Percentiles rank a stretch among this genome's conserved stretches.
Evolutionary conservation across 2,113 vertebrate genomes (phyloP).

Genomic region (Lota lota): DNA sequence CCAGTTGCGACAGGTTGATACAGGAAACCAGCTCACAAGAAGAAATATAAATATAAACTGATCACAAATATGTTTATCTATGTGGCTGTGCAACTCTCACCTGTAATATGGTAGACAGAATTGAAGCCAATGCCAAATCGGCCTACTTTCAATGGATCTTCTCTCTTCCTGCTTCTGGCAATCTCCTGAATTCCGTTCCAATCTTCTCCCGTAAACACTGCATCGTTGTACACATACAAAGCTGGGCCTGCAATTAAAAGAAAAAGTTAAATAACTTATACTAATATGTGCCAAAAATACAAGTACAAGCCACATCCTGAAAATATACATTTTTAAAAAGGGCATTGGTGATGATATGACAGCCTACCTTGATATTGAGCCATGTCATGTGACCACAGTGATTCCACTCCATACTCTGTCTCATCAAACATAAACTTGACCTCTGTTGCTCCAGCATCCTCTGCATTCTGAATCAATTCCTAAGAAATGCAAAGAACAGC

Average conservation of each 20-base stretch:
- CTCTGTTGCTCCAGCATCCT: conserved; percentile 95
- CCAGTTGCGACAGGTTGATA: too few species aligned
- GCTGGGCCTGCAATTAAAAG: conserved; percentile 78
- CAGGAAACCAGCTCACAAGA: neutral
- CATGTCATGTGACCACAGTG: conserved; percentile 93
- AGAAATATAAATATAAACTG: neutral
- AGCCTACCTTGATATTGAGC: conserved; percentile 89
- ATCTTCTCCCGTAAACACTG: conserved; percentile 89
- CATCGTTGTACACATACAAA: conserved; percentile 93
- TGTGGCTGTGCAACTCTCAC: conserved; percentile 54
- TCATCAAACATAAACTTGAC: conserved; percentile 96
- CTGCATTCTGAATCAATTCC: conserved; percentile 98
- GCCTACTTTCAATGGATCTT: conserved; percentile 96
- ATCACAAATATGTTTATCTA: neutral
- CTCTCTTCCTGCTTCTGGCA: conserved; percentile 94
- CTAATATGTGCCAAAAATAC: neutral
- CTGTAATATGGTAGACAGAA: conserved; percentile 98
- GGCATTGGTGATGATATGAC: neutral
- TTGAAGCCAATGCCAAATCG: conserved; percentile 99
- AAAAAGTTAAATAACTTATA: neutral
- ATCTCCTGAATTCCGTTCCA: conserved; percentile 99
- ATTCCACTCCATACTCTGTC: conserved; percentile 90
- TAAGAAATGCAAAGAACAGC: conserved; percentile 49
- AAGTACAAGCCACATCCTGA: neutral
- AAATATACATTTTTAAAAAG: neutral